A percentile compares a stretch with the other conserved stretches of the same genome.
Evolutionary conservation across 2,113 vertebrate species (phyloP).

Genomic region (Fregata magnificens): DNA sequence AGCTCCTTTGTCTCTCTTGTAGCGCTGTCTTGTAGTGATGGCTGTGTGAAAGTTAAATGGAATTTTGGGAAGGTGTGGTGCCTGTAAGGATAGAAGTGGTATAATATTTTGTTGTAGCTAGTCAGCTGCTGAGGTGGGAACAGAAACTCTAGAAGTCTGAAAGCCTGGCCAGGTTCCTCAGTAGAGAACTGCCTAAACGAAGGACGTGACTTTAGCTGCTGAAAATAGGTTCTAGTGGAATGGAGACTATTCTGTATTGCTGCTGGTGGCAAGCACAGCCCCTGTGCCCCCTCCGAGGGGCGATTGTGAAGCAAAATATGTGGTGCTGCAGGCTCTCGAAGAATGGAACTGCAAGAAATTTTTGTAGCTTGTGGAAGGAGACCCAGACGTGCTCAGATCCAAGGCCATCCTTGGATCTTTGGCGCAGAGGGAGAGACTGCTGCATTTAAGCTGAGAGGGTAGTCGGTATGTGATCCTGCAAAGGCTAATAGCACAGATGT

Average conservation of each 20-base stretch:
- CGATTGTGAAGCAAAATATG: fast-evolving
- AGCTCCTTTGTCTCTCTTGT: fast-evolving
- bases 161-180: fast-evolving
- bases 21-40: fast-evolving
- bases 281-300: neutral
- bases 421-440: fast-evolving
- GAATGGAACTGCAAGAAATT: neutral
- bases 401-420: fast-evolving
- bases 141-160: fast-evolving
- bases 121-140: neutral
- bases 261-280: neutral
- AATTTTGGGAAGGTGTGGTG: neutral
- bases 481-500: fast-evolving
- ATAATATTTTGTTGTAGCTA: fast-evolving
- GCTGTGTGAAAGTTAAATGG: fast-evolving
- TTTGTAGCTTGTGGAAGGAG: neutral
- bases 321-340: neutral
- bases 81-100: fast-evolving
- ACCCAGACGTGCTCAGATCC: fast-evolving
- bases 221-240: neutral
- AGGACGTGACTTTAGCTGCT: neutral
- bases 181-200: neutral
- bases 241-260: fast-evolving
- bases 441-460: fast-evolving
- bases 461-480: fast-evolving